phyloP scores from a whole-genome alignment of 2,113 vertebrate species.

The Amphiprion ocellaris region DNA sequence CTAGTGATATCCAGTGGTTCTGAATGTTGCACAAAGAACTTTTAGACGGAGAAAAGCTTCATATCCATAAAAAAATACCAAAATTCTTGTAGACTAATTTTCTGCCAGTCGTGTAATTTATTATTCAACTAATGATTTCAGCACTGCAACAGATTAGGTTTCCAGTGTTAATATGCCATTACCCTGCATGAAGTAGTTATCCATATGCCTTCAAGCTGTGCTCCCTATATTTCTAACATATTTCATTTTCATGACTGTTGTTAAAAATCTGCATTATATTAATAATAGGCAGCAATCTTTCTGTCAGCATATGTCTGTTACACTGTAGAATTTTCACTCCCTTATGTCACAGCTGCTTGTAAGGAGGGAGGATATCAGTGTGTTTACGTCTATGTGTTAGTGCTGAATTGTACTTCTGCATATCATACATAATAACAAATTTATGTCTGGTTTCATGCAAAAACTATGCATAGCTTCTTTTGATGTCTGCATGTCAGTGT shows the following conservation, averaged over 20 bases:
- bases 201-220: constrained; percentile 38
- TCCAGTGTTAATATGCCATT: constrained; percentile 1
- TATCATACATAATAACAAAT: not conserved
- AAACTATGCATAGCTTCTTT: constrained; percentile 23
- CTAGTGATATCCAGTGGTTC: not conserved
- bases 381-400: not conserved
- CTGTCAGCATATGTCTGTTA: constrained; percentile 16
- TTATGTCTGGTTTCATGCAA: not conserved
- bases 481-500: constrained; percentile 7
- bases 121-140: constrained; percentile 13
- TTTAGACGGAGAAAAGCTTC: not conserved
- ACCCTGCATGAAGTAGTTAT: constrained; percentile 4
- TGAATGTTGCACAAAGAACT: not conserved
- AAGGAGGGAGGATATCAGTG: not conserved
- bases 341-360: constrained; percentile 24
- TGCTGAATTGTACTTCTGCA: not conserved
- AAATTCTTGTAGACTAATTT: not conserved
- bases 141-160: constrained; percentile 1
- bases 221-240: constrained; percentile 12
- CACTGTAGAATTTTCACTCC: constrained; percentile 9
- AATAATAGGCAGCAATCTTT: constrained; percentile 25
- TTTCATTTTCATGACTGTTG: constrained; percentile 29
- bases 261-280: constrained; percentile 22
- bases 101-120: not conserved
- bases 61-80: not conserved